Conservation (phyloP, 1,140 invertebrate species). For the Ceratoteleas bidentatus region DNA sequence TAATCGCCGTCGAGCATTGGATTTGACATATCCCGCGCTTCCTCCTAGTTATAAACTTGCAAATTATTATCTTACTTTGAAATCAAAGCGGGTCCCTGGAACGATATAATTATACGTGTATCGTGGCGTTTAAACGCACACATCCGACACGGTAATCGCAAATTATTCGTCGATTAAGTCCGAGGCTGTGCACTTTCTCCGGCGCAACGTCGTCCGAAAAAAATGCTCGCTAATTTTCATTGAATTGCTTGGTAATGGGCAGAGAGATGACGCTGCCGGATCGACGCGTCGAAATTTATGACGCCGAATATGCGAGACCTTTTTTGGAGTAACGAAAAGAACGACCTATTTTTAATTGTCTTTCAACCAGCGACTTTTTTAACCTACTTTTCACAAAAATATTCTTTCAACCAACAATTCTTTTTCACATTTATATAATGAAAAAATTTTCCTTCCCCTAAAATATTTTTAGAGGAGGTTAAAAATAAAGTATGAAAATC, state of each 20-base stretch:
- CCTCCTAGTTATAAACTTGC: slow-evolving; percentile 29
- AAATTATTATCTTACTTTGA: slow-evolving; percentile 28
- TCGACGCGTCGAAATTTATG: slow-evolving; percentile 16
- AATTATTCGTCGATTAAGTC: slow-evolving; percentile 45
- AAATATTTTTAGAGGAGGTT: too few species aligned
- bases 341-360: too few species aligned
- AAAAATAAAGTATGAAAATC: too few species aligned
- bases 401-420: too few species aligned
- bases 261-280: slow-evolving; percentile 19
- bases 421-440: too few species aligned
- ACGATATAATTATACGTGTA: slow-evolving; percentile 49
- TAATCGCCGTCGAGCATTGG: slow-evolving; percentile 8
- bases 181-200: slow-evolving; percentile 39
- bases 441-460: too few species aligned
- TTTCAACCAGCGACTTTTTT: too few species aligned
- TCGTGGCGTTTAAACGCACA: slow-evolving; percentile 43
- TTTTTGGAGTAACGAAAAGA: neutral
- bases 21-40: slow-evolving; percentile 9
- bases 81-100: slow-evolving; percentile 39
- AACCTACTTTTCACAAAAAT: too few species aligned
- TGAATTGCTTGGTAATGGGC: slow-evolving; percentile 17
- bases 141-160: slow-evolving; percentile 53
- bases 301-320: neutral
- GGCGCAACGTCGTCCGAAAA: neutral
- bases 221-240: slow-evolving; percentile 31